Conservation (phyloP, 2,888 invertebrate species). For the Macropis europaea region DNA sequence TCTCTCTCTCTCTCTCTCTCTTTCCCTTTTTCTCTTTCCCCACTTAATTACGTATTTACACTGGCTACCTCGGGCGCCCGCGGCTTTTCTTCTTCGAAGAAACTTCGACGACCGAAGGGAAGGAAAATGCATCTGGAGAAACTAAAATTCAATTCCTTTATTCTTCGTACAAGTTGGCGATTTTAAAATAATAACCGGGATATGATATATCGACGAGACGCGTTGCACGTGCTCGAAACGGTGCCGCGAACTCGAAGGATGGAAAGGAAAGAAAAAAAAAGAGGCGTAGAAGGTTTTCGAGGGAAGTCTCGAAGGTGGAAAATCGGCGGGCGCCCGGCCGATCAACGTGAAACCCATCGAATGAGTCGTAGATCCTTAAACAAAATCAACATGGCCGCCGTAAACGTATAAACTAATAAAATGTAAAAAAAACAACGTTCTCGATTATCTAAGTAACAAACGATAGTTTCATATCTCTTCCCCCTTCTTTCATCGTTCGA, state of each 20-base stretch:
- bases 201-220: no score
- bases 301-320: conserved; percentile 8
- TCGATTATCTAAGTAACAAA: conserved; percentile 80
- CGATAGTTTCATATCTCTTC: conserved; percentile 75
- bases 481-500: conserved; percentile 32
- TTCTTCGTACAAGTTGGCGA: no score
- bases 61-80: conserved; percentile 54
- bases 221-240: no score
- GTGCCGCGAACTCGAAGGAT: no score
- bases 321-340: conserved; percentile 52
- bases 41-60: conserved; percentile 61
- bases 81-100: neutral
- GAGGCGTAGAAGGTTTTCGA: neutral
- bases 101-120: neutral
- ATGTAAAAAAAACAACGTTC: conserved; percentile 79
- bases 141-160: no score
- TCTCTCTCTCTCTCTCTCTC: conserved; percentile 42
- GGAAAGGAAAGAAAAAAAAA: neutral
- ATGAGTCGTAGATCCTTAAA: conserved; percentile 72
- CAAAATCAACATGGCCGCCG: conserved; percentile 77
- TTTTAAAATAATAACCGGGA: no score
- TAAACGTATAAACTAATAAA: conserved; percentile 79
- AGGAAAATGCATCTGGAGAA: no score
- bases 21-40: conserved; percentile 63
- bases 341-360: conserved; percentile 66